phyloP scores from a whole-genome alignment of 2,113 vertebrate species.

The Telmatochromis sp. region DNA sequence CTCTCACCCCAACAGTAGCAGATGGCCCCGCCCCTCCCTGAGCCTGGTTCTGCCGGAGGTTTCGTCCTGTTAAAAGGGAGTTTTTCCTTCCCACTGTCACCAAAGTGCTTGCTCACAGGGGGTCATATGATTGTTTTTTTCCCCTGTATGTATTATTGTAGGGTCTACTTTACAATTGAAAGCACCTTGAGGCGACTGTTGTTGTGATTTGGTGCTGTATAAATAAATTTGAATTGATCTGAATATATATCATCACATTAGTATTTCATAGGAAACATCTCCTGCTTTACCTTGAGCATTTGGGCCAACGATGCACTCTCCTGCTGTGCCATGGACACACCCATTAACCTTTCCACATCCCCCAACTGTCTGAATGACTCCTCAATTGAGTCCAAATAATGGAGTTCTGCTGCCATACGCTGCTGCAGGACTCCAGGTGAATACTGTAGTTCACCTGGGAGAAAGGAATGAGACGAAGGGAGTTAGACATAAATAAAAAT shows the following conservation, averaged over 20 bases:
- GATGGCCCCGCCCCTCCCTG: background rate
- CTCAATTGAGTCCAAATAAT: slow-evolving; percentile 85
- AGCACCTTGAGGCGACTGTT: background rate
- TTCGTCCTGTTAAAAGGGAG: background rate
- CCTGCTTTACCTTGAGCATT: slow-evolving; percentile 82
- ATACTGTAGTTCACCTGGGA: slow-evolving; percentile 76
- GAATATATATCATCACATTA: background rate
- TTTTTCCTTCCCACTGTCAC: accelerated
- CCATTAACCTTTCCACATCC: slow-evolving; percentile 80
- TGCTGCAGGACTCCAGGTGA: slow-evolving; percentile 86
- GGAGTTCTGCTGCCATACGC: slow-evolving; percentile 83
- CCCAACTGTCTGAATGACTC: slow-evolving; percentile 85
- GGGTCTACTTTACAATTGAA: background rate
- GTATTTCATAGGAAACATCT: background rate
- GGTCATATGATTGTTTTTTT: background rate
- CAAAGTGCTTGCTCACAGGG: accelerated
- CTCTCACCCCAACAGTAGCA: background rate
- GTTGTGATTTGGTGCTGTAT: background rate
- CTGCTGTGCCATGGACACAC: slow-evolving; percentile 87
- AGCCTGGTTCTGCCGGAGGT: accelerated
- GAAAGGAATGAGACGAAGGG: background rate
- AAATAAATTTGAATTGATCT: background rate
- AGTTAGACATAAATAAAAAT: background rate
- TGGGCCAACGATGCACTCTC: slow-evolving; percentile 88
- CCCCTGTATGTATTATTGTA: background rate